These are phyloP conservation scores for Drosophila dunni DNA, from an alignment of 1,140 invertebrate genomes.

Conservation along the genomic window DNA sequence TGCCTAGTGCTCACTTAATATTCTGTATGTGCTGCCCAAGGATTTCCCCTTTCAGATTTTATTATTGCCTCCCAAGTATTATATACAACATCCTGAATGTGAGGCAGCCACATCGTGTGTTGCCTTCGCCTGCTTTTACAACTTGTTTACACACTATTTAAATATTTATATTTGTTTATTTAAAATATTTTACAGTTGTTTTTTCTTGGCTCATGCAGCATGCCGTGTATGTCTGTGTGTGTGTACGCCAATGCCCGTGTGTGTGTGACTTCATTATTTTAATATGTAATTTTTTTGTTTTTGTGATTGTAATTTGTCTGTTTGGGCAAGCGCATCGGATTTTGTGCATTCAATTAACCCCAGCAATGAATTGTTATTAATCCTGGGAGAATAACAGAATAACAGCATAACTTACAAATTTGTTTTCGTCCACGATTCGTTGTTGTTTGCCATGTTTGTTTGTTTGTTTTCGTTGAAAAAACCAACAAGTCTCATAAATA, in stretches of 20 bases:
- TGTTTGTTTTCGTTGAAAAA: constrained; percentile 9
- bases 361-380: constrained; percentile 54
- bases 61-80: constrained; percentile 10
- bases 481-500: constrained; percentile 70
- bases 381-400: constrained; percentile 24
- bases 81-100: background rate
- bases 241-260: constrained; percentile 2
- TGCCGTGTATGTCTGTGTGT: constrained; percentile 12
- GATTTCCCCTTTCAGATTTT: constrained; percentile 7
- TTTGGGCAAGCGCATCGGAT: constrained; percentile 13
- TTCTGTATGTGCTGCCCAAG: constrained; percentile 6
- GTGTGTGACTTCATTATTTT: constrained; percentile 20
- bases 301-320: constrained; percentile 25
- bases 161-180: constrained; percentile 17
- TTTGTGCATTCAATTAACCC: constrained; percentile 57
- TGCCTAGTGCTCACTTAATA: constrained; percentile 1
- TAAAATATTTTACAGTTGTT: background rate
- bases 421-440: constrained; percentile 35
- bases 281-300: background rate
- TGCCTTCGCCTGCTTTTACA: constrained; percentile 19
- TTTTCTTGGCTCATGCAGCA: constrained; percentile 31
- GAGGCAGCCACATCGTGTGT: background rate
- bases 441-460: constrained; percentile 42
- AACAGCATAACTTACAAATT: constrained; percentile 15
- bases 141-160: constrained; percentile 28